These are phyloP conservation scores for Otolemur crassicaudatus DNA, from an alignment of 2,797 vertebrate genomes.

Conservation along the genomic window DNA sequence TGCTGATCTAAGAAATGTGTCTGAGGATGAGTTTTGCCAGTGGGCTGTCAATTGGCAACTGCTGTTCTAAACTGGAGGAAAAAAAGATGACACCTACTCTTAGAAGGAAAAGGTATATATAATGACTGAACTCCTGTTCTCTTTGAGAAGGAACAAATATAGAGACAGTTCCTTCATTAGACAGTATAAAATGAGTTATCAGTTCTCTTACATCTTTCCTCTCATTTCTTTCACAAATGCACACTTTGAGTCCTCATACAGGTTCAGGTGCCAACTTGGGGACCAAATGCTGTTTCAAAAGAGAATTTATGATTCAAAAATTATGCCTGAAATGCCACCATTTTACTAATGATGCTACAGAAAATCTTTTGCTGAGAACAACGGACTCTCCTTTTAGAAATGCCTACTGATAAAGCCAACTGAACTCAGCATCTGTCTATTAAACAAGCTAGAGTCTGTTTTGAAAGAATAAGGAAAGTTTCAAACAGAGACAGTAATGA, in stretches of 20 bases:
- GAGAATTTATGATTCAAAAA: neutral
- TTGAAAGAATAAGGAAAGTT: neutral
- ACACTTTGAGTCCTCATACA: neutral
- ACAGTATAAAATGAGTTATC: neutral
- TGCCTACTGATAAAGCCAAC: neutral
- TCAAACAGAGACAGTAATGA: neutral
- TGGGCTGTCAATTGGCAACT: neutral
- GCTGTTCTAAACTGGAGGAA: neutral
- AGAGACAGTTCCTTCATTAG: neutral
- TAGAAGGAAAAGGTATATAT: neutral
- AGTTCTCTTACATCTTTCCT: neutral
- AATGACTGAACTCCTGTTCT: neutral
- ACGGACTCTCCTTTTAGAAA: conserved; percentile 3
- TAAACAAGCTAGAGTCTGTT: neutral
- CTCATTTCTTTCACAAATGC: neutral
- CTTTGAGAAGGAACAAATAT: neutral
- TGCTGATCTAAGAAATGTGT: neutral
- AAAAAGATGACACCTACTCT: neutral
- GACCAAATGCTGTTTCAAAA: neutral
- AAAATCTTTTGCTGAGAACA: neutral
- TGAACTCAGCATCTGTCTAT: neutral
- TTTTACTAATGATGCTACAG: neutral
- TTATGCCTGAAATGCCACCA: neutral
- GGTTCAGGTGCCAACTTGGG: neutral
- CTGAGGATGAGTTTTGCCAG: neutral